Evolutionary conservation across 2,888 invertebrate genomes (phyloP), one percentile per base, ranked within the genome.

Genomic region (Parnassius smintheus): DNA sequence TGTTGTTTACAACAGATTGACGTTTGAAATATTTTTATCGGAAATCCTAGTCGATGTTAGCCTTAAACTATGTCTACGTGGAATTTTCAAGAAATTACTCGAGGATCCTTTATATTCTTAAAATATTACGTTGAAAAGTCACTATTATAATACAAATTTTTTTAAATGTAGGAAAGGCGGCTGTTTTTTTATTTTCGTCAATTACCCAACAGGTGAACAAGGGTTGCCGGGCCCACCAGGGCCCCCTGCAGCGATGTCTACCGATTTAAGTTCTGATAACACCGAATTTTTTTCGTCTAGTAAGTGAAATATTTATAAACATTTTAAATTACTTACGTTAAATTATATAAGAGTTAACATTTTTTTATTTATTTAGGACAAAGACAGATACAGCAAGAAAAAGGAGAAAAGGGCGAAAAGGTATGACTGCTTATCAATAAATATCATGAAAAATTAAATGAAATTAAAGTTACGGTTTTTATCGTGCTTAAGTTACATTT

Each of bases 151-250:
- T n/a, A n/a, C n/a, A 42, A 7, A 4, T 25, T 25, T 25, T 25
- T 25, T 25, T 25, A 0, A 25, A 25, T 25, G 25, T 25, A 7
- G 35, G 35, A 35, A 35, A 35, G 35, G 7, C 7, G 4, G 35
- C 7, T 25, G 0, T 25, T 25, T 4, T 4, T 4, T 25, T 7
- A 0, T 25, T 25, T 25, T 25, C 3, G 3, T 25, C 7, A 25
- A 22, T 11, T 59, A 53, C 61, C 60, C 65, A 75, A 70, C 65
- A 92, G 88, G 92, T 82, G 92, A 85, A 93, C 73, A 83, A 9
- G 93, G 93, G 12, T 70, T 80, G 13, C 84, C 88, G 0, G 92
- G 92, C 0, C 90, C 88, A 0, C 92, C 92, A 1, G 91, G 92
- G 0, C 86, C 89, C 1, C 81, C 88, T 1, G 70, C 77, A 10